A percentile compares a stretch with the other conserved stretches of the same genome.
Conservation (phyloP, 1,140 invertebrate species). For the Thaumatotibia leucotreta region DNA sequence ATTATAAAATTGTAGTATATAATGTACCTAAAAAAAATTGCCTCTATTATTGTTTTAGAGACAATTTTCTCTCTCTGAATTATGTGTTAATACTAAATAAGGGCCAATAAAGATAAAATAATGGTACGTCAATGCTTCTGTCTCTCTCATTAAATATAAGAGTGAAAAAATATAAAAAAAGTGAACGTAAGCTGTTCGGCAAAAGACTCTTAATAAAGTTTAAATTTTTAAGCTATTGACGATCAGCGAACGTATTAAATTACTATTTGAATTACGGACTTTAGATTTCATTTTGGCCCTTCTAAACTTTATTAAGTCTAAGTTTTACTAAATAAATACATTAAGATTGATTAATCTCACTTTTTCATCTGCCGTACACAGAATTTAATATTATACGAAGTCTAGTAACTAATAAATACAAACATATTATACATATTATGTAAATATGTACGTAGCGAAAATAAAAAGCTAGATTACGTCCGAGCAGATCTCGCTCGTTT, state of each 20-base stretch:
- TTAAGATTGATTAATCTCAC: conserved; percentile 46
- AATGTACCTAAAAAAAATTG: conserved; percentile 5
- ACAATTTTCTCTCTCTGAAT: conserved; percentile 23
- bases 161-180: too few relatives aligned
- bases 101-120: background rate
- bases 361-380: conserved; percentile 25
- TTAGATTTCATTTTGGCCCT: background rate
- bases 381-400: conserved; percentile 1
- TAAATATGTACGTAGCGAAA: background rate
- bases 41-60: conserved; percentile 21
- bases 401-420: background rate
- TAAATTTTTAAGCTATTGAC: too few relatives aligned
- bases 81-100: background rate
- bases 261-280: background rate
- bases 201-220: too few relatives aligned
- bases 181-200: too few relatives aligned
- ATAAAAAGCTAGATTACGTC: background rate
- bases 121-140: background rate
- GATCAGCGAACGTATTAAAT: too few relatives aligned
- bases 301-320: background rate
- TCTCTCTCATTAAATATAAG: background rate
- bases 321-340: background rate
- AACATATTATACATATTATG: background rate
- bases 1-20: background rate
- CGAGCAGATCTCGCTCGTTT: too few relatives aligned